These are phyloP conservation scores for Antedon mediterranea DNA, from an alignment of 53 echinoderm and acorn worm species.

Conservation along the genomic window DNA sequence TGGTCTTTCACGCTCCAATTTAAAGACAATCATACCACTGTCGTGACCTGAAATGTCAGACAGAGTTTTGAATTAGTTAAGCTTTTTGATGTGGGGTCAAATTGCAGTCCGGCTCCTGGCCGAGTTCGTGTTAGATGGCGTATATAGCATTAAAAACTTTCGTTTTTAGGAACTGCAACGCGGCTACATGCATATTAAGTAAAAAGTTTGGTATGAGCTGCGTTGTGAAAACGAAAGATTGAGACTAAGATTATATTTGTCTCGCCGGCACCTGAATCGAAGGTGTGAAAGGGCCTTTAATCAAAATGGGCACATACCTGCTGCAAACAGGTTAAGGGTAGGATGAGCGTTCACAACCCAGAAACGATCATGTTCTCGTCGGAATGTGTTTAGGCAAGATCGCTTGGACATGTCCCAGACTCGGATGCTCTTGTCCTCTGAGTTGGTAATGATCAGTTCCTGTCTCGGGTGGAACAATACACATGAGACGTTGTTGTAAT, in stretches of 20 bases:
- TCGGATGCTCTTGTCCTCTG: conserved; percentile 95
- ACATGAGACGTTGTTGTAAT: conserved; percentile 74
- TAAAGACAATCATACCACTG: conserved; percentile 99
- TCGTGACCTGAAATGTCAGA: conserved; percentile 54
- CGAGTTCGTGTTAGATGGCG: too few species aligned
- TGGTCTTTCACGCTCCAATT: conserved; percentile 91
- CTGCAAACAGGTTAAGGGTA: conserved; percentile 82
- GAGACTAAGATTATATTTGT: too few species aligned
- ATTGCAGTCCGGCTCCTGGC: too few species aligned
- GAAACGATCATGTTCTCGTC: conserved; percentile 95
- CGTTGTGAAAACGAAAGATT: too few species aligned
- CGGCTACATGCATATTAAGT: too few species aligned
- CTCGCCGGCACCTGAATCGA: too few species aligned
- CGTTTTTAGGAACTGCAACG: too few species aligned
- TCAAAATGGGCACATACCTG: conserved; percentile 42
- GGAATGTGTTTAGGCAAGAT: conserved; percentile 98
- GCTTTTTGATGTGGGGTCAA: too few species aligned
- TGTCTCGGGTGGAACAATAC: conserved; percentile 93
- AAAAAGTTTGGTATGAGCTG: too few species aligned
- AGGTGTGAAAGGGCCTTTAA: too few species aligned
- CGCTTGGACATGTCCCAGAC: conserved; percentile 99
- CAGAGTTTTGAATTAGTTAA: too few species aligned
- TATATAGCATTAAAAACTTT: too few species aligned
- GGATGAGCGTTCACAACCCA: conserved; percentile 94
- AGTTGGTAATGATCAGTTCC: conserved; percentile 92